These are phyloP conservation scores for Hoplostethus mediterraneus DNA, from an alignment of 2,797 vertebrate genomes.

Conservation along the genomic window DNA sequence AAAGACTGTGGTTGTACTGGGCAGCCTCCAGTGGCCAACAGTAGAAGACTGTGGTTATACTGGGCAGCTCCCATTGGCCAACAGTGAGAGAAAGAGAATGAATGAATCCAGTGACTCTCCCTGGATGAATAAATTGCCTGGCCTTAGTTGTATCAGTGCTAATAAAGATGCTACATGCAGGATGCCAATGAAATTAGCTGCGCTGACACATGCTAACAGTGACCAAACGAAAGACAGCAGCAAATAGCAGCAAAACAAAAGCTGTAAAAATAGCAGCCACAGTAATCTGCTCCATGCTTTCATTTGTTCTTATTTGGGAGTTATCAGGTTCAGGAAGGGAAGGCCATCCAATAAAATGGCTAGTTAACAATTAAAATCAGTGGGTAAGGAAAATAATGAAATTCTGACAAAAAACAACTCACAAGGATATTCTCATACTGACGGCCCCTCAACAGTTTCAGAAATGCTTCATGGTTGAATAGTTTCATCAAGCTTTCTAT, in stretches of 20 bases:
- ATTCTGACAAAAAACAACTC: background rate
- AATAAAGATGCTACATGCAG: background rate
- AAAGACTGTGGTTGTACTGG: no score
- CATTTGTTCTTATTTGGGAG: background rate
- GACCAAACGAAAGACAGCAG: background rate
- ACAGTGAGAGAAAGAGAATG: no score
- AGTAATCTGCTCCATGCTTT: background rate
- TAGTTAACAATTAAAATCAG: background rate
- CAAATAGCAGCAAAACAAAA: background rate
- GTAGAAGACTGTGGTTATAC: no score
- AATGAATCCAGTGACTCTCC: no score
- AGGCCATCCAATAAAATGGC: no score
- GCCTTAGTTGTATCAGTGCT: background rate
- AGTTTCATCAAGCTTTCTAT: conserved; percentile 57
- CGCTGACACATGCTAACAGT: background rate
- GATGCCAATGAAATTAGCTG: no score
- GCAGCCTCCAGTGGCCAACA: no score
- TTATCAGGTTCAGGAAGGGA: background rate
- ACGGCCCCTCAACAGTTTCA: conserved; percentile 2
- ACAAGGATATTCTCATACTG: background rate
- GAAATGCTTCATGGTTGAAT: conserved; percentile 59
- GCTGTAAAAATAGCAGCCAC: background rate
- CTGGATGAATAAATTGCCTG: background rate
- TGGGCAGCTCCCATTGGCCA: background rate
- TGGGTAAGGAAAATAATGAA: background rate